phyloP scores from a whole-genome alignment of 2,113 vertebrate species.

The Speoplatyrhinus poulsoni region DNA sequence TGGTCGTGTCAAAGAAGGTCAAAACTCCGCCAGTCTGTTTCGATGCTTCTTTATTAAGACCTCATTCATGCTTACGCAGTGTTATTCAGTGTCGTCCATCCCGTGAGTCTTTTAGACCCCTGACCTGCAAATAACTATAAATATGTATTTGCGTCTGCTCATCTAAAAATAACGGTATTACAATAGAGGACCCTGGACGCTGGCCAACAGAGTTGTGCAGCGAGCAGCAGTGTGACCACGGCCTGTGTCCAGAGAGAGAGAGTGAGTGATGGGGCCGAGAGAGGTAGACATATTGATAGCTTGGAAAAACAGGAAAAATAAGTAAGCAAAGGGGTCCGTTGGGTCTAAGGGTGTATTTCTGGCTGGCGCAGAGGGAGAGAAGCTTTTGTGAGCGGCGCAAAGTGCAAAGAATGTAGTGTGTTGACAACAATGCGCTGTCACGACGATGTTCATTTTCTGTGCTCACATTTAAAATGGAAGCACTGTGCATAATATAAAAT shows the following conservation, averaged over 20 bases:
- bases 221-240: constrained; percentile 52
- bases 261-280: constrained; percentile 38
- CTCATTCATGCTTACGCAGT: constrained; percentile 50
- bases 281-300: constrained; percentile 66
- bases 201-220: constrained; percentile 60
- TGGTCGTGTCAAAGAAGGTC: constrained; percentile 27
- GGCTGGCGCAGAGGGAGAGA: constrained; percentile 35
- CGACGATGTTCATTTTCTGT: too few relatives aligned
- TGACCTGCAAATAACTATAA: constrained; percentile 74
- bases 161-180: constrained; percentile 74
- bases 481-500: too few relatives aligned
- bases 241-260: constrained; percentile 53
- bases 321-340: constrained; percentile 54
- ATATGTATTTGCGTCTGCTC: constrained; percentile 74
- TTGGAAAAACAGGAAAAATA: constrained; percentile 50
- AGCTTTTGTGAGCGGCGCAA: constrained; percentile 28
- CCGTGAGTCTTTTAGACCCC: constrained; percentile 51
- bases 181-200: constrained; percentile 65
- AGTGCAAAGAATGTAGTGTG: not conserved
- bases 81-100: constrained; percentile 39
- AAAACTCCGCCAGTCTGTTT: constrained; percentile 18
- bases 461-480: too few relatives aligned
- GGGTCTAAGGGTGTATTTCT: constrained; percentile 60
- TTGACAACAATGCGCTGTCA: too few relatives aligned
- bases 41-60: constrained; percentile 31